phyloP scores from a whole-genome alignment of 2,888 invertebrate species.

The Lumbricus terrestris region DNA sequence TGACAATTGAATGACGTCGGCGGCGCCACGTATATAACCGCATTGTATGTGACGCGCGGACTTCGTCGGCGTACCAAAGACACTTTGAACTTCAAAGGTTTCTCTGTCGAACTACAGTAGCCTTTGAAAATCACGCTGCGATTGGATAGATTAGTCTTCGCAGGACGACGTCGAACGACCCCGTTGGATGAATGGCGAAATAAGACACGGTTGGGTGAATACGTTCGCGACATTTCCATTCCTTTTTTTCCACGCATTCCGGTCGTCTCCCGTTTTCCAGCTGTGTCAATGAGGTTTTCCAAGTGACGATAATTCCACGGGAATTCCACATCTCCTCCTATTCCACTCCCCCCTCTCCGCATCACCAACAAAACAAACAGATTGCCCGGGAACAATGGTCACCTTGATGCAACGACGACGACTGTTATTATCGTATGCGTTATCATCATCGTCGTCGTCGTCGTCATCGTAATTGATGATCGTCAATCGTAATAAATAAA shows the following conservation, averaged over 20 bases:
- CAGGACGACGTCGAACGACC: neutral
- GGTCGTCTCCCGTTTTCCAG: neutral
- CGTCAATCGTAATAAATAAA: neutral
- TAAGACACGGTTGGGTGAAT: neutral
- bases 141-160: neutral
- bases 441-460: neutral
- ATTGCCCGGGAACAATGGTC: neutral
- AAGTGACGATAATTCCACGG: neutral
- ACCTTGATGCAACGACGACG: neutral
- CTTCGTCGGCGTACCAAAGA: no score
- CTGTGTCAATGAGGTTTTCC: neutral
- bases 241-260: neutral
- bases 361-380: neutral
- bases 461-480: neutral
- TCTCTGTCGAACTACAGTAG: neutral
- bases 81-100: neutral
- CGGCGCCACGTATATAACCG: neutral
- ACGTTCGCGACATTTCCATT: neutral
- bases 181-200: neutral
- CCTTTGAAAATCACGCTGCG: neutral
- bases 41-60: neutral
- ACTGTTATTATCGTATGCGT: neutral
- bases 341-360: neutral
- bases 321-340: neutral
- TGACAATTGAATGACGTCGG: neutral